Conservation (phyloP, 2,113 vertebrate species). For the Plecotus auritus region DNA sequence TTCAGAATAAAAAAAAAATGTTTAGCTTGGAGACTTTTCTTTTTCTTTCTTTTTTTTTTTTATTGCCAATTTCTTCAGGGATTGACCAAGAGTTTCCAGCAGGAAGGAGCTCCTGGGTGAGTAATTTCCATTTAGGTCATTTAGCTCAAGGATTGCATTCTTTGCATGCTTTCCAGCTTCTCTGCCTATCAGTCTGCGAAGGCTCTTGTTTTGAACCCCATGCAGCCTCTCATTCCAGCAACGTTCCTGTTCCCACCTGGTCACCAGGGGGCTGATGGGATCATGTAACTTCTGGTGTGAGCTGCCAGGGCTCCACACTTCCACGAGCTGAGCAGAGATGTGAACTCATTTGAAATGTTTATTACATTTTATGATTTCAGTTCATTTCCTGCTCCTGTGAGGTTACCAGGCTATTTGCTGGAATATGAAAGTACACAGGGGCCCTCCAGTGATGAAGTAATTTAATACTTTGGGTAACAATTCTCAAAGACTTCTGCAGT, state of each 20-base stretch:
- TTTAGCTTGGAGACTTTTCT: background rate
- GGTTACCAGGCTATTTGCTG: slow-evolving; percentile 59
- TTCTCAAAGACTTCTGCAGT: slow-evolving; percentile 55
- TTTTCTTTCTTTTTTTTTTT: background rate
- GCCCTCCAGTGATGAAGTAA: slow-evolving; percentile 70
- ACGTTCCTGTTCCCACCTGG: background rate
- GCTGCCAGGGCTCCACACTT: background rate
- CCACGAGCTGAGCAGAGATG: background rate
- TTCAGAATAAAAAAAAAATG: background rate
- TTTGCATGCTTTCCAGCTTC: background rate
- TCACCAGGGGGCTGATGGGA: background rate
- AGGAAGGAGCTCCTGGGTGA: background rate
- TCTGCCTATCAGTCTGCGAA: background rate
- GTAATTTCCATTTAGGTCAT: slow-evolving; percentile 37
- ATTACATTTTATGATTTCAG: slow-evolving; percentile 53
- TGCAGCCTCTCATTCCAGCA: background rate
- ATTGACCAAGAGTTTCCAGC: background rate
- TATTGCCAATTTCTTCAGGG: background rate
- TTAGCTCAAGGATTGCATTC: background rate
- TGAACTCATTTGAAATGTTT: slow-evolving; percentile 40
- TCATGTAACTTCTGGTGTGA: background rate
- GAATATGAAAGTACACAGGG: background rate
- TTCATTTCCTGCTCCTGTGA: slow-evolving; percentile 50
- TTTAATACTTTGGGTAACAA: slow-evolving; percentile 69
- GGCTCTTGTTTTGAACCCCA: background rate